These are phyloP conservation scores for Caloenas nicobarica DNA, from an alignment of 2,113 vertebrate genomes.

Conservation along the genomic window DNA sequence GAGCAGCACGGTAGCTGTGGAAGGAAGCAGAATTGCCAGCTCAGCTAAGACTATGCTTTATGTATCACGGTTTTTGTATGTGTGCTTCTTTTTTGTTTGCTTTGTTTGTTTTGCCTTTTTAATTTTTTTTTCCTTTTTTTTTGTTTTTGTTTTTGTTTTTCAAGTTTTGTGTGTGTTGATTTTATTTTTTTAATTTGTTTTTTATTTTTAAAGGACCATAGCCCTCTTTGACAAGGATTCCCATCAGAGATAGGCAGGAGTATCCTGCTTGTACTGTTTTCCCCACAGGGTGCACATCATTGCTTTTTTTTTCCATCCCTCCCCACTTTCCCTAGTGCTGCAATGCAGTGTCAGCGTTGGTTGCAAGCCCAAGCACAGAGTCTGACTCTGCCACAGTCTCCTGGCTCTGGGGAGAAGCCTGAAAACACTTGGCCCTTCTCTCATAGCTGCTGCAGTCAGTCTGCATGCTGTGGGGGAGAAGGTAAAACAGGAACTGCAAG, in stretches of 20 bases:
- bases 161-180: too few relatives aligned
- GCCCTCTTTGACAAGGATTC: background rate
- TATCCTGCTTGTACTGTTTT: background rate
- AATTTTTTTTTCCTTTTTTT: background rate
- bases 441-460: slow-evolving; percentile 18
- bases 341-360: slow-evolving; percentile 64
- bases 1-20: background rate
- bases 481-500: background rate
- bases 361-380: slow-evolving; percentile 55
- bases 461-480: background rate
- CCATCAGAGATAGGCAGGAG: background rate
- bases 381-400: slow-evolving; percentile 20
- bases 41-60: background rate
- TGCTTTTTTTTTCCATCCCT: background rate
- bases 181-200: background rate
- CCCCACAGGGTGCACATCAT: background rate
- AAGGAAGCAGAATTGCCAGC: slow-evolving; percentile 14
- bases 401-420: slow-evolving; percentile 42
- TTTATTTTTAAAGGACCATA: background rate
- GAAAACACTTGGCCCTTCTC: slow-evolving; percentile 40
- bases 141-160: background rate
- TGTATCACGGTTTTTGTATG: background rate
- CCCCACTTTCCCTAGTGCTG: slow-evolving; percentile 34
- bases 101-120: background rate
- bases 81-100: too few relatives aligned